Percentiles rank a stretch among this genome's conserved stretches.
These are phyloP conservation scores for Zygothrica quintamaculata DNA, from an alignment of 2,888 invertebrate genomes.

Conservation along the genomic window DNA sequence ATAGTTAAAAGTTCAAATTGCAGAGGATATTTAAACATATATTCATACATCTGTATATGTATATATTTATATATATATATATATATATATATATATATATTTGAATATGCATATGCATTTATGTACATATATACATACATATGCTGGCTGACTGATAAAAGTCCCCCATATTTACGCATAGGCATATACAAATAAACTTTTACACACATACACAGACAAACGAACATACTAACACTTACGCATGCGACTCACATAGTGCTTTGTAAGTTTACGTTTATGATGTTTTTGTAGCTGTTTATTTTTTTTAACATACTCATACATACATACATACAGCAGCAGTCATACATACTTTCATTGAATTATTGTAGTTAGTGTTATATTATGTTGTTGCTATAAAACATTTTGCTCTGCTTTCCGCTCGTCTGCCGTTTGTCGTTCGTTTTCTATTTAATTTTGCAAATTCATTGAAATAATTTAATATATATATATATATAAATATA, in stretches of 20 bases:
- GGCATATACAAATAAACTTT: neutral
- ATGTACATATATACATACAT: constrained; percentile 15
- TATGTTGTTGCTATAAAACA: constrained; percentile 50
- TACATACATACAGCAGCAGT: too few species aligned
- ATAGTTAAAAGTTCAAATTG: constrained; percentile 42
- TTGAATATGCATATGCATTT: constrained; percentile 16
- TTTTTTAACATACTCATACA: constrained; percentile 17
- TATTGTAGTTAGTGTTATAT: constrained; percentile 40
- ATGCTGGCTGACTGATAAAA: constrained; percentile 18
- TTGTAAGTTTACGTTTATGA: constrained; percentile 70
- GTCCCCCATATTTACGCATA: neutral
- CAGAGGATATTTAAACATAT: constrained; percentile 49
- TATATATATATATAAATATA: neutral
- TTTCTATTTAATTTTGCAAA: constrained; percentile 70
- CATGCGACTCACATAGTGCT: constrained; percentile 40
- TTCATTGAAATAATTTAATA: constrained; percentile 57
- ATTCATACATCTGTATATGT: constrained; percentile 13
- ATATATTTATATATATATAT: constrained; percentile 25
- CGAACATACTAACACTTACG: constrained; percentile 18
- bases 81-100: constrained; percentile 11
- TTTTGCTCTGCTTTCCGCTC: constrained; percentile 64
- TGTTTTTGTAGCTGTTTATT: constrained; percentile 67
- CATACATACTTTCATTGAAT: constrained; percentile 23
- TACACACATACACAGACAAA: neutral
- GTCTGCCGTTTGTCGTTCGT: constrained; percentile 44